Base-by-base conservation (phyloP, 2,888 invertebrate genomes). In the Criorhina ranunculi region DNA sequence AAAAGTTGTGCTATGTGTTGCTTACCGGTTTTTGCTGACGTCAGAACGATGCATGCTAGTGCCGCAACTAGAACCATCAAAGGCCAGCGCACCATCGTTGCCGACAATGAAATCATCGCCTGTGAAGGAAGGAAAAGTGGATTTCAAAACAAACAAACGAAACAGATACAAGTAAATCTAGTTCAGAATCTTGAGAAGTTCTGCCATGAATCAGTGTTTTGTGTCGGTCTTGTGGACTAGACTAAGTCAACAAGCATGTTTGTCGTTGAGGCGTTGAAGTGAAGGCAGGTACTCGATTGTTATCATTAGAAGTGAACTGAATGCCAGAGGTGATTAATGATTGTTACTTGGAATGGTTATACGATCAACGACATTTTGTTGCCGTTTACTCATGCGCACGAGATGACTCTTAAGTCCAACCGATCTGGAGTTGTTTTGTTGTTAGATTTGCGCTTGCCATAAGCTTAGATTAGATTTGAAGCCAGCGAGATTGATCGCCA, bases 21-120 rank as follows among this genome's bases (percentile, higher is more conserved):
- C 77, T 77, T 85, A 85, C 85, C 85, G 70, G 85, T 85, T 85
- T 66, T 79, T 2, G 85, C 85, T 70, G 75, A 75, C 46, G 80
- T 75, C 66, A 80, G 15, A 57, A 70, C 57, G 49, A 85, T 85
- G 70, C 69, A 80, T 53, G 42, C 64, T 42, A 85, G 66, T 66
- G 75, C 69, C 24, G 64, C 80, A 66, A 80, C 79, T 60, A 85
- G 75, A 66, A 46, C 70, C 70, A 80, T 80, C 59, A 85, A 59
- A 59, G 75, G 57, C 85, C 80, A 80, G 66, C 85, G 85, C 33
- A 80, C 59, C 53, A 60, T 70, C 57, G 59, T 64, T 66, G 75
- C 40, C 37, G 85, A 75, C 75, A 76, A 62, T 80, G 85, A 70
- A 79, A 75, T 80, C 85, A 79, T 69, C 51, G 53, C 40, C 83